Conservation (phyloP, 2,888 invertebrate species). For the Bembecia ichneumoniformis region DNA sequence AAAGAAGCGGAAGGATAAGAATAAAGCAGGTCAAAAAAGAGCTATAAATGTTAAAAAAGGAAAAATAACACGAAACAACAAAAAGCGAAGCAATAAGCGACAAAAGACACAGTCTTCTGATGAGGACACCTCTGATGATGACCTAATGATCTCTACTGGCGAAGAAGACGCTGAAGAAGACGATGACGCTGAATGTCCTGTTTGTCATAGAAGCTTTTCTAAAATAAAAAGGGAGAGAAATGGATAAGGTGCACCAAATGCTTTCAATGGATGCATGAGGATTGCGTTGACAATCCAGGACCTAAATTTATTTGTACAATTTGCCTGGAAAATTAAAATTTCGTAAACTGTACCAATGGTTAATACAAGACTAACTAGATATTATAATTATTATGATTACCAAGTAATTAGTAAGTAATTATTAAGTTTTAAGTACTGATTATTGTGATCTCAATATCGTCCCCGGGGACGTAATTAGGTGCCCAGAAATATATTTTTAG, state of each 20-base stretch:
- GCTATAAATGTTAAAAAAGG: conserved; percentile 4
- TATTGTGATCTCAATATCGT: too few relatives aligned
- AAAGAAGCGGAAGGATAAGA: conserved; percentile 3
- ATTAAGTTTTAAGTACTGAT: too few relatives aligned
- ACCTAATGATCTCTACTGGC: conserved; percentile 9
- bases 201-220: conserved; percentile 1
- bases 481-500: too few relatives aligned
- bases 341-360: conserved; percentile 2
- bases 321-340: conserved; percentile 8
- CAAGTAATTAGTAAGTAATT: too few relatives aligned
- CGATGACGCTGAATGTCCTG: conserved; percentile 2
- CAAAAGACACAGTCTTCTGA: conserved; percentile 6
- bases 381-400: conserved; percentile 2
- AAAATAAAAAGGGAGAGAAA: conserved; percentile 2
- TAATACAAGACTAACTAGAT: conserved; percentile 4
- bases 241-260: conserved; percentile 9
- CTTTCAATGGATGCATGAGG: too few relatives aligned
- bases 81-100: conserved; percentile 4
- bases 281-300: conserved; percentile 8
- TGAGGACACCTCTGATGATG: conserved; percentile 9
- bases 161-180: conserved; percentile 6
- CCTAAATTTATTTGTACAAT: conserved; percentile 6
- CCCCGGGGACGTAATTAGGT: too few relatives aligned
- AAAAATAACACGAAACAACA: conserved; percentile 1
- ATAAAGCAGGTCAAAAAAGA: conserved; percentile 4